Conservation (phyloP, 1,140 invertebrate genomes). For the Lordiphosa stackelbergi region DNA sequence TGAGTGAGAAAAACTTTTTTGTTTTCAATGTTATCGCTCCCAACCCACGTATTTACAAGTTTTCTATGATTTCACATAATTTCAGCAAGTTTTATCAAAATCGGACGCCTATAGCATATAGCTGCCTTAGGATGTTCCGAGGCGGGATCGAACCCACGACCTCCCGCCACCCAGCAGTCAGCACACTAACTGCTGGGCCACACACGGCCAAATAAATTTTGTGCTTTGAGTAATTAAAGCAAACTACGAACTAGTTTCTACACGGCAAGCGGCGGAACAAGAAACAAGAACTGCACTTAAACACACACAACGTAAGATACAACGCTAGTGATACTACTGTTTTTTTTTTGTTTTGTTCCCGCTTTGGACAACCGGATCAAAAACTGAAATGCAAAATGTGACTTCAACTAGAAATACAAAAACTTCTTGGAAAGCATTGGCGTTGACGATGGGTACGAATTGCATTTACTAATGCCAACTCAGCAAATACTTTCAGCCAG, state of each 20-base stretch:
- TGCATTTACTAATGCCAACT: conserved; percentile 37
- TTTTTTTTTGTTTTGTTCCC: too few relatives aligned
- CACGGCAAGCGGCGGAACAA: background rate
- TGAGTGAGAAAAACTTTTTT: too few relatives aligned
- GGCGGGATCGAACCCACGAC: too few relatives aligned
- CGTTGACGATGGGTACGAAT: background rate
- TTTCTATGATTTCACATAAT: too few relatives aligned
- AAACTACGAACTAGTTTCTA: conserved; percentile 57
- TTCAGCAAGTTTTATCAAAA: too few relatives aligned
- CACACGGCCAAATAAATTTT: conserved; percentile 11
- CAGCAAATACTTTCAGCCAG: conserved; percentile 42
- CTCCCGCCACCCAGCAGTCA: too few relatives aligned
- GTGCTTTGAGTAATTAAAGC: conserved; percentile 47
- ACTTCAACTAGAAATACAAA: conserved; percentile 41
- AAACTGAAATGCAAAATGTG: conserved; percentile 27
- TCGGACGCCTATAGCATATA: too few relatives aligned
- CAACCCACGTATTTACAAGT: too few relatives aligned
- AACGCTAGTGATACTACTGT: conserved; percentile 13
- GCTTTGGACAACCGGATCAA: background rate
- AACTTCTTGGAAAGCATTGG: conserved; percentile 55
- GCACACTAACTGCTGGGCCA: too few relatives aligned
- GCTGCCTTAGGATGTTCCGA: too few relatives aligned
- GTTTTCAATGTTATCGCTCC: too few relatives aligned
- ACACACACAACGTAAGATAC: conserved; percentile 17
- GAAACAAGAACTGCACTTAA: conserved; percentile 3